Conservation (phyloP, 2,888 invertebrate species). For the Latrodectus elegans region DNA sequence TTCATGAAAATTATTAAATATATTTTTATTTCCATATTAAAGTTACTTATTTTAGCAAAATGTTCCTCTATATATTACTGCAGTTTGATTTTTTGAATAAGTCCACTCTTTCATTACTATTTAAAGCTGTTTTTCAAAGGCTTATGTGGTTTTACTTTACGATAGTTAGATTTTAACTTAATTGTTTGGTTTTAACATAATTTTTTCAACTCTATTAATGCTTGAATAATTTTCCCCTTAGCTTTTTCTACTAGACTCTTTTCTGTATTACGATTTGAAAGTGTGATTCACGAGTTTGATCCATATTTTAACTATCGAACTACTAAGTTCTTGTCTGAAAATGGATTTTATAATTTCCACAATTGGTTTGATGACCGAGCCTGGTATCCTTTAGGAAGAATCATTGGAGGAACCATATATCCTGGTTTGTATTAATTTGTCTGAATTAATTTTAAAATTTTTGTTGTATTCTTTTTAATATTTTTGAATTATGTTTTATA, state of each 20-base stretch:
- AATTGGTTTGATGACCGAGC: constrained; percentile 99
- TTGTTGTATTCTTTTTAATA: not conserved
- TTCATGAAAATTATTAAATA: no score
- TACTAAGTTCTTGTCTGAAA: constrained; percentile 92
- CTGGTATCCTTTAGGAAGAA: constrained; percentile 97
- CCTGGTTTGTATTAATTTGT: constrained; percentile 78
- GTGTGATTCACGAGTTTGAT: constrained; percentile 98
- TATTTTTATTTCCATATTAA: no score
- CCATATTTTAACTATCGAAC: constrained; percentile 98
- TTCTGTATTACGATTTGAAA: constrained; percentile 95
- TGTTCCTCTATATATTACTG: no score
- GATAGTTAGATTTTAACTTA: no score
- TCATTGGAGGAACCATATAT: constrained; percentile 96
- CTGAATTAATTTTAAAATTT: not conserved
- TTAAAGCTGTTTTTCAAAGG: no score
- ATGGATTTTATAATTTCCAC: constrained; percentile 97
- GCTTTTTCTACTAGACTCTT: constrained; percentile 93
- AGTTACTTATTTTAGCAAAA: no score
- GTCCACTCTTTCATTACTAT: no score
- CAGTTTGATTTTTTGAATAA: no score
- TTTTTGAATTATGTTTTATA: not conserved
- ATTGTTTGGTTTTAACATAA: no score
- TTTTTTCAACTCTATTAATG: no score
- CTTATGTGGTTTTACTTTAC: no score
- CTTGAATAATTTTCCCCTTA: not conserved